A percentile compares a stretch with the other conserved stretches of the same genome.
Evolutionary conservation across 2,888 invertebrate genomes (phyloP).

Genomic region (Biston betularia): DNA sequence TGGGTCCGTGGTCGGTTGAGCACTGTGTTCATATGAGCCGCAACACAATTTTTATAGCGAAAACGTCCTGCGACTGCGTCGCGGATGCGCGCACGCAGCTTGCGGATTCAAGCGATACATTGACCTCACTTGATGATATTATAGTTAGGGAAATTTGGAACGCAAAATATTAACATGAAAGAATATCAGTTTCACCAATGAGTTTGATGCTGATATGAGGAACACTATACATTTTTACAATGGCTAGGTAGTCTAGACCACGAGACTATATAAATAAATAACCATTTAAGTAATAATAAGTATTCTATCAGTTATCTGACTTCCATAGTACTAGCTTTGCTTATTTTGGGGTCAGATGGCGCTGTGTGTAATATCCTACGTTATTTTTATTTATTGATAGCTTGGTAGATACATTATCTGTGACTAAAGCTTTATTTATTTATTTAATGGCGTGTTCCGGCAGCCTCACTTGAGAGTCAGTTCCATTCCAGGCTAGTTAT

Average conservation of each 20-base stretch:
- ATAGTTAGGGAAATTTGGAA: conserved; percentile 50
- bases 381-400: no score
- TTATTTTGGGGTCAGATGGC: no score
- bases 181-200: neutral
- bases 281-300: no score
- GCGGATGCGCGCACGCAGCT: conserved; percentile 64
- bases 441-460: no score
- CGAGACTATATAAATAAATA: no score
- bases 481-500: no score
- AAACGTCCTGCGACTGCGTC: conserved; percentile 76
- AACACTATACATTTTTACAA: neutral
- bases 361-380: no score
- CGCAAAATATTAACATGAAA: conserved; percentile 2
- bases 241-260: neutral
- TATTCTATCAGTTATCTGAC: no score
- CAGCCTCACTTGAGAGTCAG: no score
- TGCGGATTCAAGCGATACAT: conserved; percentile 64
- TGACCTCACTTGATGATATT: conserved; percentile 73
- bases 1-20: conserved; percentile 67
- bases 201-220: neutral
- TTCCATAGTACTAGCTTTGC: no score
- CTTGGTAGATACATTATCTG: no score
- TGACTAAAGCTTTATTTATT: no score
- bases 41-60: conserved; percentile 75
- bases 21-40: conserved; percentile 74